Percentiles rank a stretch among this genome's conserved stretches.
These are phyloP conservation scores for Heliconius charithonia DNA, from an alignment of 2,888 invertebrate genomes.

Conservation along the genomic window DNA sequence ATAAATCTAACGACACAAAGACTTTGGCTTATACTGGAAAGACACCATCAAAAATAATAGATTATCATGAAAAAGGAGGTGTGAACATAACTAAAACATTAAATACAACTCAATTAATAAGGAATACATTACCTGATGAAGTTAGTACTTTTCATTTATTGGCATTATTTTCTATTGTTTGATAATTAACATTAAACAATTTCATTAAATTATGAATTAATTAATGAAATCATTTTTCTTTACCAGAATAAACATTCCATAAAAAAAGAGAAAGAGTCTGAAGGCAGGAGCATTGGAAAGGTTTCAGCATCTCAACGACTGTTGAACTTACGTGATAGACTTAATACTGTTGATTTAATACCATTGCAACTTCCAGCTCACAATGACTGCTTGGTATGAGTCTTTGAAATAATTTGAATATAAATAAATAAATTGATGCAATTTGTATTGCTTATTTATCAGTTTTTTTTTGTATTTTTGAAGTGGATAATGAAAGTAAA, in stretches of 20 bases:
- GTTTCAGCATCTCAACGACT: conserved; percentile 77
- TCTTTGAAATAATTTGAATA: conserved; percentile 2
- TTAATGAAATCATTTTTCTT: conserved; percentile 11
- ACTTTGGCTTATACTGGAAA: conserved; percentile 53
- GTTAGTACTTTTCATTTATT: conserved; percentile 50
- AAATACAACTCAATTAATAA: conserved; percentile 51
- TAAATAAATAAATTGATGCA: neutral
- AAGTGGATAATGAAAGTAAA: neutral
- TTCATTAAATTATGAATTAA: neutral
- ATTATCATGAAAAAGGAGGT: conserved; percentile 56
- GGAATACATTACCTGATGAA: conserved; percentile 58
- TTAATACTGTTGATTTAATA: conserved; percentile 75
- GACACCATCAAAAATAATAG: conserved; percentile 54
- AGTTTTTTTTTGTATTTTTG: neutral
- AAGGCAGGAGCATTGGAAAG: conserved; percentile 64
- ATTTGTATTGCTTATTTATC: neutral
- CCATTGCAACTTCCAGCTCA: conserved; percentile 73
- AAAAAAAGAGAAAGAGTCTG: conserved; percentile 61
- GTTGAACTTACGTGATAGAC: conserved; percentile 71
- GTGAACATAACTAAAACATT: conserved; percentile 51
- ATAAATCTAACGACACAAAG: conserved; percentile 62
- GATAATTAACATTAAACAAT: neutral
- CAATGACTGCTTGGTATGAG: conserved; percentile 65
- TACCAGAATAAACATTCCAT: conserved; percentile 67
- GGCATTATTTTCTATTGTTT: neutral